phyloP scores from a whole-genome alignment of 2,888 invertebrate species.

The Luffia ferchaultella region DNA sequence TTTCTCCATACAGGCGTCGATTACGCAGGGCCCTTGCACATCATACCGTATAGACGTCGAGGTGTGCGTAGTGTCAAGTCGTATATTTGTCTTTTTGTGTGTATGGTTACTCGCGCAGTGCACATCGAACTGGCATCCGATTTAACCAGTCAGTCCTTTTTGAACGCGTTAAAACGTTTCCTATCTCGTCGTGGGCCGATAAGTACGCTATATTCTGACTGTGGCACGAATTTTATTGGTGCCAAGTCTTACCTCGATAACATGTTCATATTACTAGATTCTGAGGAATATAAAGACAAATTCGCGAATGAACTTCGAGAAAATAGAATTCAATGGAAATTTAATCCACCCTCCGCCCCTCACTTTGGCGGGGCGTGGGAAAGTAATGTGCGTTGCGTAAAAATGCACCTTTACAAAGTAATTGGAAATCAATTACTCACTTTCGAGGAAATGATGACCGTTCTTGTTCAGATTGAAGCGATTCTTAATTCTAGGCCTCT shows the following conservation, averaged over 20 bases:
- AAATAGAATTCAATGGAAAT: neutral
- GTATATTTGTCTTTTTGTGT: neutral
- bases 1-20: conserved; percentile 5
- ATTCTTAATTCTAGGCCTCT: conserved; percentile 14
- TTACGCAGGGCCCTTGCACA: conserved; percentile 5
- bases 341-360: conserved; percentile 4
- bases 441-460: conserved; percentile 1
- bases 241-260: conserved; percentile 2
- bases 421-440: neutral
- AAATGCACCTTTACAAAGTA: conserved; percentile 7
- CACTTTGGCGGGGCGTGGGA: conserved; percentile 10
- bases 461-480: conserved; percentile 1
- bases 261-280: neutral
- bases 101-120: neutral
- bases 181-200: conserved; percentile 6
- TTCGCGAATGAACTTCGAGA: neutral
- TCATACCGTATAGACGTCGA: conserved; percentile 6
- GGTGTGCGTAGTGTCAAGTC: neutral
- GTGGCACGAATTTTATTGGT: conserved; percentile 12
- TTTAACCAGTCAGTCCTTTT: neutral
- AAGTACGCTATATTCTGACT: conserved; percentile 6
- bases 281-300: neutral
- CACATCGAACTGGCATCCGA: neutral
- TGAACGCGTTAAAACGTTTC: neutral
- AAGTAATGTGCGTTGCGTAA: conserved; percentile 7